phyloP scores from a whole-genome alignment of 2,888 invertebrate genomes.

The Trileptium ribeirensis region DNA sequence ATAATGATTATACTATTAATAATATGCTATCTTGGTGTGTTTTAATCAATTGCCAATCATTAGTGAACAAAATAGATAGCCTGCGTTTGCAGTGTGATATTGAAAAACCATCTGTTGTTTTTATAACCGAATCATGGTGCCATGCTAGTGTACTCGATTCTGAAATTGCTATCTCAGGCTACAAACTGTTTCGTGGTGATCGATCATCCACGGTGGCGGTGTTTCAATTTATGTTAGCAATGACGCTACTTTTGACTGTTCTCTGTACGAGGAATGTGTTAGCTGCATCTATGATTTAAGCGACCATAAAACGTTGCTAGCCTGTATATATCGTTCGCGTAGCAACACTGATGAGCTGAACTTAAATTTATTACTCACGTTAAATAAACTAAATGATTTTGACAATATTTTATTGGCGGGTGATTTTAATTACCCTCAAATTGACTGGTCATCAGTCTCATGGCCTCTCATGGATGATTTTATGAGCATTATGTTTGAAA shows the following conservation, averaged over 20 bases:
- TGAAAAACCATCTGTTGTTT: background rate
- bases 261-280: background rate
- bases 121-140: background rate
- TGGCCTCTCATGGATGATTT: background rate
- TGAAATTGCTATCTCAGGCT: background rate
- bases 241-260: background rate
- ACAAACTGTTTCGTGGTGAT: too few relatives aligned
- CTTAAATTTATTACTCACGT: background rate
- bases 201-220: background rate
- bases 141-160: background rate
- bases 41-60: background rate
- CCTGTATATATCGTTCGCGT: background rate
- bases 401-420: background rate
- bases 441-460: background rate
- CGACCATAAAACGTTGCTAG: background rate
- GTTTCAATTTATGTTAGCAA: background rate
- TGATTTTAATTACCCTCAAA: background rate
- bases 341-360: background rate
- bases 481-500: background rate
- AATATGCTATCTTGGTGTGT: too few relatives aligned
- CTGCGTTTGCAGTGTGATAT: background rate
- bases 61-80: background rate
- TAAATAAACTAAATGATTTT: too few relatives aligned
- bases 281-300: background rate
- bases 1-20: too few relatives aligned